phyloP scores from a whole-genome alignment of 2,888 invertebrate genomes.

The Perizoma affinitatum region DNA sequence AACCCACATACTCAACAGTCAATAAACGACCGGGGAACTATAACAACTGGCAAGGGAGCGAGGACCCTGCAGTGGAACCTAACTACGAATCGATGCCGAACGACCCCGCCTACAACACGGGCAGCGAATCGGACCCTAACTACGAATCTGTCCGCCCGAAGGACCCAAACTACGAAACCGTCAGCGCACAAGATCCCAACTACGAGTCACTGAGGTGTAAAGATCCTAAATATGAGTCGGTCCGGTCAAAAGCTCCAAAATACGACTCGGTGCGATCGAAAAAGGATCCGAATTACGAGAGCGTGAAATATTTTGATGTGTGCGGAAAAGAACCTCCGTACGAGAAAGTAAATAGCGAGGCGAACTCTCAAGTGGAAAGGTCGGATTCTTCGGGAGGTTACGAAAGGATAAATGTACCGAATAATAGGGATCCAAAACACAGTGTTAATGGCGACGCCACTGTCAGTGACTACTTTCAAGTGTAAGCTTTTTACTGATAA shows the following conservation, averaged over 20 bases:
- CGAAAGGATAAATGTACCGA: conserved; percentile 70
- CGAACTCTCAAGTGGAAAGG: conserved; percentile 55
- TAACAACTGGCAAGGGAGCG: conserved; percentile 81
- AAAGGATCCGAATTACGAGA: conserved; percentile 92
- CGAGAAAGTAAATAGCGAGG: conserved; percentile 82
- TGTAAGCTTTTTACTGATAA: conserved; percentile 51
- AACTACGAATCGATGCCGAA: conserved; percentile 91
- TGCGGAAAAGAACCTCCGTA: conserved; percentile 86
- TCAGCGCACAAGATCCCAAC: conserved; percentile 86
- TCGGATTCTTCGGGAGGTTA: conserved; percentile 75
- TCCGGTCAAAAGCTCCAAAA: conserved; percentile 85
- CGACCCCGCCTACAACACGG: conserved; percentile 86
- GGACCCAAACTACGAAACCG: conserved; percentile 89
- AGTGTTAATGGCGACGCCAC: conserved; percentile 71
- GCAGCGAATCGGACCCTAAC: conserved; percentile 90
- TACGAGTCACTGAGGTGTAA: conserved; percentile 86
- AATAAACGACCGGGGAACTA: conserved; percentile 81
- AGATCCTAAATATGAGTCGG: conserved; percentile 86
- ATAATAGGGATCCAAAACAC: conserved; percentile 62
- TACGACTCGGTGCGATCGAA: conserved; percentile 87
- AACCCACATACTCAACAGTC: conserved; percentile 82
- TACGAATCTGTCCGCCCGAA: conserved; percentile 87
- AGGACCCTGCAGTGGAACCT: conserved; percentile 85
- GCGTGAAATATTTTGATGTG: conserved; percentile 89
- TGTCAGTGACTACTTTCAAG: conserved; percentile 80